Conservation (phyloP, 2,113 vertebrate species). For the Gila orcuttii region DNA sequence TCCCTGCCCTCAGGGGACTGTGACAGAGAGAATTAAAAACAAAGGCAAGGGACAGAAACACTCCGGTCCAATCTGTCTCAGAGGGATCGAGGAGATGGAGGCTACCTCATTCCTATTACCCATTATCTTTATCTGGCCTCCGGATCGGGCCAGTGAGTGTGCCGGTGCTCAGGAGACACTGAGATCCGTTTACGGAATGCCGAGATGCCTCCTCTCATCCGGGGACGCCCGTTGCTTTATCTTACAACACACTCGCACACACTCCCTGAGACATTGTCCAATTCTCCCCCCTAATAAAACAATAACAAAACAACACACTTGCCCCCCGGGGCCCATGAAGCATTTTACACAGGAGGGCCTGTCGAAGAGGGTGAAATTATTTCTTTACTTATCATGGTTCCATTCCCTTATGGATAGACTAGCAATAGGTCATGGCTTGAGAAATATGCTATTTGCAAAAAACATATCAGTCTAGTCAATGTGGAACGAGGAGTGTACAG, state of each 20-base stretch:
- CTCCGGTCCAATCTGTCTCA: slow-evolving; percentile 79
- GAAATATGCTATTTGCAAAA: slow-evolving; percentile 65
- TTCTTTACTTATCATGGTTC: slow-evolving; percentile 64
- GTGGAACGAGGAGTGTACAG: slow-evolving; percentile 41
- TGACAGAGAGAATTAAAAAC: slow-evolving; percentile 69
- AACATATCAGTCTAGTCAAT: slow-evolving; percentile 43
- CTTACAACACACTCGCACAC: slow-evolving; percentile 44
- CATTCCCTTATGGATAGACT: slow-evolving; percentile 55
- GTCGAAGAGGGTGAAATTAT: slow-evolving; percentile 70
- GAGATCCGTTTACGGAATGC: slow-evolving; percentile 42
- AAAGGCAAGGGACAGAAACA: slow-evolving; percentile 73
- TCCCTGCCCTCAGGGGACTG: slow-evolving; percentile 44
- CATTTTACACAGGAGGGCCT: slow-evolving; percentile 63
- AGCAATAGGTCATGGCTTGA: slow-evolving; percentile 54
- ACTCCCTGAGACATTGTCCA: slow-evolving; percentile 46
- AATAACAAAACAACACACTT: slow-evolving; percentile 65
- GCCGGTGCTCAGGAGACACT: slow-evolving; percentile 64
- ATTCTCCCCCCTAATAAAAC: slow-evolving; percentile 67
- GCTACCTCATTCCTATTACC: slow-evolving; percentile 85
- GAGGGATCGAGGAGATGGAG: slow-evolving; percentile 71
- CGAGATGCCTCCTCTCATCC: slow-evolving; percentile 2
- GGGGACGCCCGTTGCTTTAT: slow-evolving; percentile 17
- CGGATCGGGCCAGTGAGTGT: slow-evolving; percentile 66
- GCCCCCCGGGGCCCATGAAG: slow-evolving; percentile 65
- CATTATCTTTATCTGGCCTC: slow-evolving; percentile 86